Evolutionary conservation across 2,888 invertebrate species (phyloP).

Genomic region (Xestia ashworthii): DNA sequence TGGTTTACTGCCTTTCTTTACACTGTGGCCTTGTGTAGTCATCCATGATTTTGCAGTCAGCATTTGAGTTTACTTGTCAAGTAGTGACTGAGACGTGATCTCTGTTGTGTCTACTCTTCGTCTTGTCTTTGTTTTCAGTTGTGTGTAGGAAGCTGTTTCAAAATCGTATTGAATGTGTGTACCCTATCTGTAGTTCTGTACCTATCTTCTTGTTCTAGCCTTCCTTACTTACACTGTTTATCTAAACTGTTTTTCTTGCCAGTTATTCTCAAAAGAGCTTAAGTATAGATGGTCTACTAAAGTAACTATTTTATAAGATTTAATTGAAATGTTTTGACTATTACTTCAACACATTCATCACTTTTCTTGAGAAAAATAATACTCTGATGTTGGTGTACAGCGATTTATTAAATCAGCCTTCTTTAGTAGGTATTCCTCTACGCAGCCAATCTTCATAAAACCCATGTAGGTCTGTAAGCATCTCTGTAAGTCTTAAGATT

Average conservation of each 20-base stretch:
- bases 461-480: no score
- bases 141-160: neutral
- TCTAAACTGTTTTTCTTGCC: no score
- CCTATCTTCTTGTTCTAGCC: neutral
- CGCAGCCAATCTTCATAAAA: neutral
- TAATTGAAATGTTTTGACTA: neutral
- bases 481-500: neutral
- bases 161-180: neutral
- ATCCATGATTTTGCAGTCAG: constrained; percentile 11
- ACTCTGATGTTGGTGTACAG: neutral
- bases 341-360: neutral
- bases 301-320: neutral
- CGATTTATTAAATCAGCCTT: neutral
- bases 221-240: neutral
- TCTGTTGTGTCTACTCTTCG: neutral
- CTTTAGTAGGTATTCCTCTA: neutral
- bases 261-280: neutral
- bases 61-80: no score
- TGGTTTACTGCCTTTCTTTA: neutral
- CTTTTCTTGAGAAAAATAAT: neutral
- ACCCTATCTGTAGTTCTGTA: neutral
- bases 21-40: constrained; percentile 6
- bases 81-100: neutral
- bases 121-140: no score
- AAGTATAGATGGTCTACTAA: neutral